Evolutionary conservation across 1,140 invertebrate species (phyloP).

Genomic region (Musca vetustissima): DNA sequence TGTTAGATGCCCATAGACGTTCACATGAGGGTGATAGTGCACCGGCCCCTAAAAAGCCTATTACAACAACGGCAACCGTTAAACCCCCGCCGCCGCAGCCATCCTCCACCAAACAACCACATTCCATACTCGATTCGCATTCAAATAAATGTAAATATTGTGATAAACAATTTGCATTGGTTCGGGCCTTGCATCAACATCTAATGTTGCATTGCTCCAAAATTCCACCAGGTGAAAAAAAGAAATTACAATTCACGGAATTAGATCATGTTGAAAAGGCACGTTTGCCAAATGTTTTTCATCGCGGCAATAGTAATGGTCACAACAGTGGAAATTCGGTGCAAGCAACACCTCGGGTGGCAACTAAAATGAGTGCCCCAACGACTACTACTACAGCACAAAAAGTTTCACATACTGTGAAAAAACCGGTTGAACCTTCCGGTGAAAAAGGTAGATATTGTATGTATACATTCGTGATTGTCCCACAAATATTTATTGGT

Average conservation of each 20-base stretch:
- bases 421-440: neutral
- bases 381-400: neutral
- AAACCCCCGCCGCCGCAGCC: slow-evolving; percentile 4
- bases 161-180: slow-evolving; percentile 47
- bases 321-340: neutral
- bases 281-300: slow-evolving; percentile 35
- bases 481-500: too few species aligned
- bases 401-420: neutral
- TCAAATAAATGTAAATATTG: slow-evolving; percentile 44
- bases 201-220: slow-evolving; percentile 48
- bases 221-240: slow-evolving; percentile 46
- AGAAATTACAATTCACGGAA: slow-evolving; percentile 45
- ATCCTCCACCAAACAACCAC: slow-evolving; percentile 10
- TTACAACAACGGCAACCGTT: neutral
- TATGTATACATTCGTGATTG: neutral
- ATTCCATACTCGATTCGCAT: neutral
- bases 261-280: slow-evolving; percentile 47
- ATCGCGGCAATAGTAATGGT: neutral
- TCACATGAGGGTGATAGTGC: slow-evolving; percentile 32
- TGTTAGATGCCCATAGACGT: slow-evolving; percentile 38
- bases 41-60: slow-evolving; percentile 19
- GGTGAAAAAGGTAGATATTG: neutral
- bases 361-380: neutral
- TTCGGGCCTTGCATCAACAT: slow-evolving; percentile 47
- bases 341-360: too few species aligned